These are phyloP conservation scores for Grammomys dolichurus DNA, from an alignment of 2,113 vertebrate species.

Conservation along the genomic window DNA sequence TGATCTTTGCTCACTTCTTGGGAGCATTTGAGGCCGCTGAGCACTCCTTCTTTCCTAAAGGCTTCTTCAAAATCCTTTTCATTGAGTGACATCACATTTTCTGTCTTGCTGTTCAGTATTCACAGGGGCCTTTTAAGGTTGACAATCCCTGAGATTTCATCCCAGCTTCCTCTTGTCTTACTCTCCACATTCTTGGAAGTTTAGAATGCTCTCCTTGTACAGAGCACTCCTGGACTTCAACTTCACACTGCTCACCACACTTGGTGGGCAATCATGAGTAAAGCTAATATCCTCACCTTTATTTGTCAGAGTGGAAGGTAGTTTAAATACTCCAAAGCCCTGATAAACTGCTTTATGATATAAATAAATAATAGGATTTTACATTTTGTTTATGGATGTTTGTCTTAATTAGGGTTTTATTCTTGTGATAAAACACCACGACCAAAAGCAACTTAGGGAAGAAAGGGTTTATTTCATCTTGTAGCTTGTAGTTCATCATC, in stretches of 20 bases:
- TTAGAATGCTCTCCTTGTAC: background rate
- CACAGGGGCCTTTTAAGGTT: background rate
- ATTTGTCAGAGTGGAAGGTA: background rate
- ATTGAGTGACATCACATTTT: conserved; percentile 37
- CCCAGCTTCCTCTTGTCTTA: background rate
- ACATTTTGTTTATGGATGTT: background rate
- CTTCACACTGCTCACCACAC: background rate
- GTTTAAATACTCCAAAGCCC: background rate
- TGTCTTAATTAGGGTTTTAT: background rate
- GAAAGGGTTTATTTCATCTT: background rate
- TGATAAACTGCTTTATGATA: conserved; percentile 6
- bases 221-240: background rate
- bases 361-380: conserved; percentile 18
- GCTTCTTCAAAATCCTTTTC: conserved; percentile 26
- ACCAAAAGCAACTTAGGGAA: background rate
- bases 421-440: background rate
- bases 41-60: background rate
- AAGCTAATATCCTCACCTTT: background rate
- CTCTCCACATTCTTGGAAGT: background rate
- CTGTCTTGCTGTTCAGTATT: background rate
- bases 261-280: background rate
- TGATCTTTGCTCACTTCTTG: conserved; percentile 7
- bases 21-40: background rate
- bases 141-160: background rate
- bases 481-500: background rate